A percentile compares a stretch with the other conserved stretches of the same genome.
These are phyloP conservation scores for Pseudorhiza aurosa DNA, from an alignment of 30 jellyfish, hydroid and myxozoan genomes.

Conservation along the genomic window DNA sequence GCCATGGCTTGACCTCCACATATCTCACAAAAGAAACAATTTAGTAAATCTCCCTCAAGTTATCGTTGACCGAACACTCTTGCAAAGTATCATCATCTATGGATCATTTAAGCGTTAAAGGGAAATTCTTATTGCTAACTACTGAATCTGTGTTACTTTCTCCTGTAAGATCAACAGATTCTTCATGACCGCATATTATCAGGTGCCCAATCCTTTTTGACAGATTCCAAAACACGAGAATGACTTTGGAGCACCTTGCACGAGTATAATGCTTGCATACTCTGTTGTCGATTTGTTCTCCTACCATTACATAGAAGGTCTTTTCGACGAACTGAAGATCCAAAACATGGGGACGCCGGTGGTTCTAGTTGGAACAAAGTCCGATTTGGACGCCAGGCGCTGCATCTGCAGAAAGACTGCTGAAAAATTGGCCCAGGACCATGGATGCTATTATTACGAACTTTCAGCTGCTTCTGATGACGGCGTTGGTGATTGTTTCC, in stretches of 20 bases:
- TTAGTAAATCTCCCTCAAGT: too few species aligned
- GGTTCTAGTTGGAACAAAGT: slow-evolving; percentile 35
- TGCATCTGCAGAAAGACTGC: slow-evolving; percentile 26
- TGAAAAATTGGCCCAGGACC: slow-evolving; percentile 16
- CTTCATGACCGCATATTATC: too few species aligned
- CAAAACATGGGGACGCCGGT: not conserved
- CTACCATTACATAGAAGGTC: slow-evolving; percentile 18
- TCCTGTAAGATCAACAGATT: too few species aligned
- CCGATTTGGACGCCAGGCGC: slow-evolving; percentile 28
- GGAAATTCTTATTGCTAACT: too few species aligned
- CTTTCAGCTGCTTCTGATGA: slow-evolving; percentile 37
- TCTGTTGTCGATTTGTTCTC: slow-evolving; percentile 42
- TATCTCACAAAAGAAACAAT: too few species aligned
- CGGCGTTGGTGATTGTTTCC: slow-evolving; percentile 29
- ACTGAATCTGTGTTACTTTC: too few species aligned
- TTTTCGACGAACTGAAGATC: slow-evolving; percentile 4
- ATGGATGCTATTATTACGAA: slow-evolving; percentile 39
- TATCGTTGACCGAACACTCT: too few species aligned
- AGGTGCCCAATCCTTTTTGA: not conserved
- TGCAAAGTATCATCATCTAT: too few species aligned
- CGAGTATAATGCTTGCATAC: slow-evolving; percentile 35
- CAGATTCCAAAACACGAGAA: slow-evolving; percentile 6
- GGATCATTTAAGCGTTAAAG: too few species aligned
- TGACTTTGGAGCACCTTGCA: not conserved
- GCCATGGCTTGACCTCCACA: too few species aligned